Evolutionary conservation across 2,113 vertebrate species (phyloP), one percentile per base, ranked within the genome.

Genomic region (Sterna hirundo): DNA sequence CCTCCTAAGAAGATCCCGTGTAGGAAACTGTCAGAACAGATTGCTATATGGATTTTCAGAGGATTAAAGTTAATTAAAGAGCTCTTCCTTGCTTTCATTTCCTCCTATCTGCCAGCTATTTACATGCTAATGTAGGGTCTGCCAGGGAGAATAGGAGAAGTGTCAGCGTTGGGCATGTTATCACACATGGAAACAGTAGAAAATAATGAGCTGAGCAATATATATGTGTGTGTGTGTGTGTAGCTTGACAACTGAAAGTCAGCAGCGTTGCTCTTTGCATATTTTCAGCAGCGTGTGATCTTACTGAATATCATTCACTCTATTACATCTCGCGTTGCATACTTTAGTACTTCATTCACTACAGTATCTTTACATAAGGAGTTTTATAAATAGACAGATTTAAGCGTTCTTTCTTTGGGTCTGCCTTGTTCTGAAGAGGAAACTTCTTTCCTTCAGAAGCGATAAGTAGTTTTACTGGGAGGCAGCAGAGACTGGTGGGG

Each of bases 11-110:
- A 95, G 96, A 89, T 93, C 90, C 78, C 22, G 18, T 91, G 94
- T 94, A 86, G 83, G n/a, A 88, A 91, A 88, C 87, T 88, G 95
- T 96, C 96, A 94, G 94, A 97, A 95, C 97, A 97, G 97, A 97
- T 97, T 97, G 97, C 94, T 82, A 94, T 86, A 40, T 94, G 97
- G 96, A 91, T 97, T 98, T 98, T 93, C 88, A 36, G 96, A 96
- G 97, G 98, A 97, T 98, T 98, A 97, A 96, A 98, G 97, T 98
- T 98, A 98, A 98, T 98, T 98, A 98, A 98, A 97, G 97, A 97
- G 95, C 95, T 97, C 96, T 95, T 96, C 92, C 96, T 95, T 91
- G 93, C 96, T 97, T 97, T 97, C 97, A 81, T 97, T 97, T 97
- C 94, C 96, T 93, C 20, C 5, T 97, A 60, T 98, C 98, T 98